Base-by-base conservation (phyloP, 1,140 invertebrate species). In the Drosophila nasuta region DNA sequence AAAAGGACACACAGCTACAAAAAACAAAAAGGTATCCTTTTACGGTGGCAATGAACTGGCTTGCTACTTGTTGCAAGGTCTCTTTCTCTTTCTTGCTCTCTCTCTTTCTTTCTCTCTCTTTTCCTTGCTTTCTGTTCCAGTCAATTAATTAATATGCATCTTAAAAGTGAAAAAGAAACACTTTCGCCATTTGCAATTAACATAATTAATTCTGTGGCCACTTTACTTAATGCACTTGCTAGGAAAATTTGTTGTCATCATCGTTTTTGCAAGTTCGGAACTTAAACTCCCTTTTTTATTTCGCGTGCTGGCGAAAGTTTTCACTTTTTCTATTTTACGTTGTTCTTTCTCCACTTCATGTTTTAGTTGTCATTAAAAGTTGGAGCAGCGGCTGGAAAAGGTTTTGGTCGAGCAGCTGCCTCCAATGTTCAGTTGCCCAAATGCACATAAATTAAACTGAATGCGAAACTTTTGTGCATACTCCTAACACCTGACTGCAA, bases 131-230 rank as follows among this genome's bases (percentile, higher is more conserved):
- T 38, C 33, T 41, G 33, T 75, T 52, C 43, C 64, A 62, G 69
- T 59, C 46, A 81, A 68, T 60, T 67, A 72, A 77, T 81, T 81
- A 77, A 81, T 77, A 77, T 81, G 79, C 73, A 77, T 67, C 66
- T 77, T 28, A 17, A 73, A 56, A 63, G 45, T 57, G 15, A 54
- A 54, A 20, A 13, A 25, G 20, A 51, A 38, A 11, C 11, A 51
- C 30, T 38, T 38, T 82, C 59, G 49, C 25, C 17, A 41, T 10
- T 51, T 8, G 6, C 6, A 72, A 80, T 82, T 80, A 83, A 17
- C 81, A 82, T 83, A 83, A 82, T 62, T 45, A 74, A 68, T 68
- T 59, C 63, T 13, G 3, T 45, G 63, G 43, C 13, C 25, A 67
- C 56, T 62, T 62, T 62, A 33, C 17, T 45, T 51, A 75, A 75